These are phyloP conservation scores for Cyphomyrmex costatus DNA, from an alignment of 1,140 invertebrate species.

Conservation along the genomic window DNA sequence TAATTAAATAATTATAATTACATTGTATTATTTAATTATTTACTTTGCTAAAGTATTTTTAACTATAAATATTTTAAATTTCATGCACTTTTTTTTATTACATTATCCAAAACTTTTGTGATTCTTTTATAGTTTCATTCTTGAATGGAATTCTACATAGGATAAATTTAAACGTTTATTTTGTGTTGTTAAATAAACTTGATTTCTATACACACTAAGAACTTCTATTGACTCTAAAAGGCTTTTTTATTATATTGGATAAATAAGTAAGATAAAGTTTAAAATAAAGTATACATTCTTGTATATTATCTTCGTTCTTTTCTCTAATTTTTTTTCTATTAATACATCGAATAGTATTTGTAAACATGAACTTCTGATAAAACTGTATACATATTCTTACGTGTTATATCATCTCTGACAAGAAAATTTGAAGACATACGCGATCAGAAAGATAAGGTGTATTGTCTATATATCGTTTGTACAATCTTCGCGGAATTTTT, in stretches of 20 bases:
- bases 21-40: not conserved
- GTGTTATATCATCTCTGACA: conserved; percentile 49
- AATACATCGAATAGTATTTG: conserved; percentile 4
- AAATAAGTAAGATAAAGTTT: conserved; percentile 22
- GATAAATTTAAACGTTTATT: no score
- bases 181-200: no score
- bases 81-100: not conserved
- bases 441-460: conserved; percentile 37
- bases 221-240: no score
- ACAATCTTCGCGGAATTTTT: conserved; percentile 70
- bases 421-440: conserved; percentile 51
- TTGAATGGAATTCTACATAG: not conserved
- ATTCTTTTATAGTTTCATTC: not conserved
- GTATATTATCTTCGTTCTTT: not conserved
- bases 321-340: not conserved
- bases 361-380: conserved; percentile 43
- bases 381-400: conserved; percentile 7
- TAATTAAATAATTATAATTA: not conserved
- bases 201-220: no score
- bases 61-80: not conserved
- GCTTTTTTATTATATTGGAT: not conserved
- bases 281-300: not conserved
- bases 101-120: not conserved
- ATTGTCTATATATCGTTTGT: conserved; percentile 21
- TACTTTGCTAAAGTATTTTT: not conserved